These are phyloP conservation scores for Drosophila nikananu DNA, from an alignment of 1,140 invertebrate species.

Conservation along the genomic window DNA sequence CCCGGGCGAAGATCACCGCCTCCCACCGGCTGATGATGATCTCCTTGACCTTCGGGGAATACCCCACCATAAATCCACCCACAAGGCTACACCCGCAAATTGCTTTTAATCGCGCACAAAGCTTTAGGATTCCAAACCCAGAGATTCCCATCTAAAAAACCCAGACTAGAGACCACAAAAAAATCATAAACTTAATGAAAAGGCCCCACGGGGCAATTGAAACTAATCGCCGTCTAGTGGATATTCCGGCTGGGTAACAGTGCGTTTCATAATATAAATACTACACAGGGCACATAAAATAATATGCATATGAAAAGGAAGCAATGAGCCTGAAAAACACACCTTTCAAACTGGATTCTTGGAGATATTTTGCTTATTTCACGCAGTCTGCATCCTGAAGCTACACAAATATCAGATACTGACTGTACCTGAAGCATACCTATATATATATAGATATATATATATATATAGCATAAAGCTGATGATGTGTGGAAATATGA, in stretches of 20 bases:
- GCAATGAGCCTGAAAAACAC: background rate
- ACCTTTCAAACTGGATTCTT: background rate
- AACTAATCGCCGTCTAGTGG: constrained; percentile 68
- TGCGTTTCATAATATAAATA: constrained; percentile 2
- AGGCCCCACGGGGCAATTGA: constrained; percentile 65
- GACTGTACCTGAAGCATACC: constrained; percentile 20
- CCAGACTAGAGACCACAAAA: constrained; percentile 3
- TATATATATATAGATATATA: background rate
- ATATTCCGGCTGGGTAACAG: constrained; percentile 14
- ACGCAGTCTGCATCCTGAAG: no score
- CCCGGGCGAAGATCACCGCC: no score
- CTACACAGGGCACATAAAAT: background rate
- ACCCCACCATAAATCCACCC: constrained; percentile 3
- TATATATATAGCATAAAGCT: background rate
- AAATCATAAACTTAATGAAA: constrained; percentile 52
- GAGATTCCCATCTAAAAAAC: background rate
- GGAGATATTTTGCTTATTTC: background rate
- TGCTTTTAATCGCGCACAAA: constrained; percentile 31
- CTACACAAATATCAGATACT: background rate
- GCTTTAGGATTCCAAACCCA: constrained; percentile 8
- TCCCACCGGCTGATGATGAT: background rate
- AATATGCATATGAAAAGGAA: background rate
- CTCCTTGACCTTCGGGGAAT: constrained; percentile 38
- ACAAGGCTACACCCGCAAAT: constrained; percentile 4
- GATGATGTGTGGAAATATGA: constrained; percentile 37